These are phyloP conservation scores for Trichomalopsis sarcophagae DNA, from an alignment of 1,140 invertebrate genomes.

Conservation along the genomic window DNA sequence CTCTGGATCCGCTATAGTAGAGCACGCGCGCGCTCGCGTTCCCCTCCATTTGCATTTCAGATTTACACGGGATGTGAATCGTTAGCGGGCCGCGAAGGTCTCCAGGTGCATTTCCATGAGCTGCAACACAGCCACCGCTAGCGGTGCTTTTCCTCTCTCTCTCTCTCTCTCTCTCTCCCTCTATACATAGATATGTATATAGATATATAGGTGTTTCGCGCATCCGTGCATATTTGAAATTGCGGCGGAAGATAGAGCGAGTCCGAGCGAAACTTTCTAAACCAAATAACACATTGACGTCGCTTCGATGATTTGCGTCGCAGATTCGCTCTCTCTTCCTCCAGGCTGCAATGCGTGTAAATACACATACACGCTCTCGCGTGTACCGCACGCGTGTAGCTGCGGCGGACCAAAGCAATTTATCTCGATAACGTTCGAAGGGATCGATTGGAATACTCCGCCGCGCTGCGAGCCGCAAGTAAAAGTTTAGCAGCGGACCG, in stretches of 20 bases:
- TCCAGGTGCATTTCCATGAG: constrained; percentile 44
- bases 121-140: not conserved
- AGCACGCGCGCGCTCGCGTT: not conserved
- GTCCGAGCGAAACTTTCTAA: constrained; percentile 27
- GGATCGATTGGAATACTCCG: constrained; percentile 14
- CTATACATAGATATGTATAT: not conserved
- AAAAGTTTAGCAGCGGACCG: not conserved
- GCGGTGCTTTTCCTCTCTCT: not conserved
- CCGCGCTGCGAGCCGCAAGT: not conserved
- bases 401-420: constrained; percentile 17
- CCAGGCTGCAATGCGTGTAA: not conserved
- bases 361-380: not conserved
- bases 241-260: constrained; percentile 6
- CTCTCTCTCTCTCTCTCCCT: too few relatives aligned
- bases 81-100: constrained; percentile 44
- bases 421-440: constrained; percentile 29
- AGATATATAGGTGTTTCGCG: not conserved
- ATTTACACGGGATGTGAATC: constrained; percentile 48
- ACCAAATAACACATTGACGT: constrained; percentile 26
- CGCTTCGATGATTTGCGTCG: constrained; percentile 37
- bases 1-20: constrained; percentile 4
- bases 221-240: constrained; percentile 36
- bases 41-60: constrained; percentile 53
- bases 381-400: not conserved
- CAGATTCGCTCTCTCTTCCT: not conserved